Conservation (phyloP, 2,888 invertebrate genomes). For the Laothoe populi region DNA sequence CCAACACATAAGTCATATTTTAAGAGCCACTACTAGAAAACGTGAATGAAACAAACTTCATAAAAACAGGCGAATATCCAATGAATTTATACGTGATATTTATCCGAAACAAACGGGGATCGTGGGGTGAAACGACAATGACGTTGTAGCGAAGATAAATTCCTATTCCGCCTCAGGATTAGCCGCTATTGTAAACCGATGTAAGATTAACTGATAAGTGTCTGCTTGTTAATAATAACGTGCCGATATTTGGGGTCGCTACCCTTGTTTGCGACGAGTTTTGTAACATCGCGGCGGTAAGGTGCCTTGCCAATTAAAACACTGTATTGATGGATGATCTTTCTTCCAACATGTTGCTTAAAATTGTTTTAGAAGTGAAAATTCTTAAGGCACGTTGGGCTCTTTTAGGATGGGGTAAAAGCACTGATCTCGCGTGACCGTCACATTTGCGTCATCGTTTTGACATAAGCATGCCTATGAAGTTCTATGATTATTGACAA, state of each 20-base stretch:
- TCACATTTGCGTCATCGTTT: too few species aligned
- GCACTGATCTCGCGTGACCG: too few species aligned
- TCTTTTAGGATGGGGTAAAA: too few species aligned
- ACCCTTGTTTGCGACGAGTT: constrained; percentile 21
- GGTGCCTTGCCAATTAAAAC: constrained; percentile 13
- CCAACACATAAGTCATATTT: neutral
- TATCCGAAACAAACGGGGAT: constrained; percentile 56
- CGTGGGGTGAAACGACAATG: constrained; percentile 64
- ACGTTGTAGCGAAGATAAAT: constrained; percentile 75
- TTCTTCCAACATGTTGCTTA: neutral
- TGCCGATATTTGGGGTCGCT: constrained; percentile 58
- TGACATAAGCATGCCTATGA: too few species aligned
- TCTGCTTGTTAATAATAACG: constrained; percentile 81
- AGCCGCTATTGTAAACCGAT: constrained; percentile 74
- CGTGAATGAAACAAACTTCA: constrained; percentile 30
- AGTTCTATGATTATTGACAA: too few species aligned
- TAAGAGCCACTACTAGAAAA: neutral
- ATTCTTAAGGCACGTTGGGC: too few species aligned
- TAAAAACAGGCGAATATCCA: constrained; percentile 28
- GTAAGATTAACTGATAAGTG: constrained; percentile 84
- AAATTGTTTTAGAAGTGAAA: too few species aligned
- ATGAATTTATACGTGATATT: constrained; percentile 32
- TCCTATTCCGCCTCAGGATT: constrained; percentile 80
- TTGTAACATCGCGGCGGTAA: constrained; percentile 7
- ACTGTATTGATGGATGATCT: constrained; percentile 1